Conservation (phyloP, 2,113 vertebrate species). For the Ascaphus truei region DNA sequence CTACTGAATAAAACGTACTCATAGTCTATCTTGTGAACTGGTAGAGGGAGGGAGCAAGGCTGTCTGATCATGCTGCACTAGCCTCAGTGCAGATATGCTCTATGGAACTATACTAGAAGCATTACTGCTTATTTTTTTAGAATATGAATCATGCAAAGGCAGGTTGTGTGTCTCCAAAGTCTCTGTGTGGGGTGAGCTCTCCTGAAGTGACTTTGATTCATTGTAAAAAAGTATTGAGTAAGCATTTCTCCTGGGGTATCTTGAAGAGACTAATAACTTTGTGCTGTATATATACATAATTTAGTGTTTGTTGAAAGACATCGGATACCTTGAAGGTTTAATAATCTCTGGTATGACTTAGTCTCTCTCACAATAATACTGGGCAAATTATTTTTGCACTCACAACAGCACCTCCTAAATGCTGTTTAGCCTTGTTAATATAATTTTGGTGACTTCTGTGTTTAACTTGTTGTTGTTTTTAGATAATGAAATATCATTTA, state of each 20-base stretch:
- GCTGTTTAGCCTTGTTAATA: too few relatives aligned
- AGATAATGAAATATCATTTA: neutral
- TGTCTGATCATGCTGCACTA: too few relatives aligned
- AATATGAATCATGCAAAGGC: too few relatives aligned
- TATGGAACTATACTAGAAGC: too few relatives aligned
- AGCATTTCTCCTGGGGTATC: neutral
- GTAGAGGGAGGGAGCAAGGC: too few relatives aligned
- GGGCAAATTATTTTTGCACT: neutral
- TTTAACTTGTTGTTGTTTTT: neutral
- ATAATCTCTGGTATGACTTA: conserved; percentile 9
- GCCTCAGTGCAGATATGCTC: too few relatives aligned
- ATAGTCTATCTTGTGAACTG: too few relatives aligned
- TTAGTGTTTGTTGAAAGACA: neutral
- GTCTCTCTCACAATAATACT: neutral
- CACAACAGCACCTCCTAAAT: too few relatives aligned
- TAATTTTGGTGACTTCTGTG: neutral
- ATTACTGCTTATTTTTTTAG: too few relatives aligned
- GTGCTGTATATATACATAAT: neutral
- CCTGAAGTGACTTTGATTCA: neutral
- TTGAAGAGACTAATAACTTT: neutral
- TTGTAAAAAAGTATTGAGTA: neutral
- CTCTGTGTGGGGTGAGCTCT: neutral
- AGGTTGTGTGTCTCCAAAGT: too few relatives aligned
- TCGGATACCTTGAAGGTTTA: conserved; percentile 2
- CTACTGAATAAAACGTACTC: too few relatives aligned